Base-by-base conservation (phyloP, 2,113 vertebrate genomes). In the Hyperopisus bebe region DNA sequence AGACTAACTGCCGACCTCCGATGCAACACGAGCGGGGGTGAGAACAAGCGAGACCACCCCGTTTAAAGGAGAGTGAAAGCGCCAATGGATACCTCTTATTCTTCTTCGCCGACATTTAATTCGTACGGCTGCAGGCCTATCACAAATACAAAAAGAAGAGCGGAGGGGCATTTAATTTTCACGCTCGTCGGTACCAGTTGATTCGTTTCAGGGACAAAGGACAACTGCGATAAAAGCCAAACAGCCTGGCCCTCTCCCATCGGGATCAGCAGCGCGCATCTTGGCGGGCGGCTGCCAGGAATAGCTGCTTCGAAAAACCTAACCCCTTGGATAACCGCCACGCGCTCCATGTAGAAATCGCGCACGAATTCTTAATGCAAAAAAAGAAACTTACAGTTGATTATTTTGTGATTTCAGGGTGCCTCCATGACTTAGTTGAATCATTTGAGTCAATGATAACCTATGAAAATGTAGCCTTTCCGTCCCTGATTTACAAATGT, bases 51-150 rank as follows among this genome's bases (percentile, higher is more conserved):
- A 82, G 85, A 44, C 92, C 88, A 90, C 91, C 35, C 92, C 93
- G 92, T 90, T 94, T 95, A 94, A 95, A 95, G 95, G 95, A 95
- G 95, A 95, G 95, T 94, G 66, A 39, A 31, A n/a, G n/a, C 7
- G 91, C 93, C 93, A 21, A 83, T n/a, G 93, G 94, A 92, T 21
- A 90, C 91, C 91, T 90, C 87, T 66, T 90, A 91, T 93, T 91
- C 82, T 88, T 86, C 70, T 93, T 92, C 92, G 91, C 92, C 92
- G 93, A 93, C 89, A 91, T 90, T 92, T 94, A 90, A 88, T 82
- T 80, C 70, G 6, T 62, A 19, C 19, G 2, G 3, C 3, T 27
- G 62, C 19, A 24, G 62, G 66, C 55, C 53, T 66, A 58, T 88
- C 46, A 62, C 51, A 42, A 31, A 24, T 24, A 39, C 35, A 10